These are phyloP conservation scores for Shinisaurus crocodilurus DNA, from an alignment of 2,113 vertebrate genomes.

Conservation along the genomic window DNA sequence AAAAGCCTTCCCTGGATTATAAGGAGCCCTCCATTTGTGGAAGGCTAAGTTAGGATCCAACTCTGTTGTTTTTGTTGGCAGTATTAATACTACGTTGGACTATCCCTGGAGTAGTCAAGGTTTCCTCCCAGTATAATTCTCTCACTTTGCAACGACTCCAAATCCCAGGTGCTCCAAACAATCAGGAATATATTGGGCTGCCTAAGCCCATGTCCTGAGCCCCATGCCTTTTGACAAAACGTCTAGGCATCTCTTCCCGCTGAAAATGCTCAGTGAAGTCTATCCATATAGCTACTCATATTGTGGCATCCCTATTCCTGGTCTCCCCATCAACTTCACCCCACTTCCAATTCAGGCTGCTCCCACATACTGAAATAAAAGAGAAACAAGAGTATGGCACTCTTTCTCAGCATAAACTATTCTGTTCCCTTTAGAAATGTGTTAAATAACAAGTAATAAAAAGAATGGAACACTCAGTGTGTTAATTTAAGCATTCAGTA, in stretches of 20 bases:
- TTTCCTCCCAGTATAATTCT: background rate
- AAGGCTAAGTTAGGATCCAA: too few relatives aligned
- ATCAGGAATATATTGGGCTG: background rate
- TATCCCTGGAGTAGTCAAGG: too few relatives aligned
- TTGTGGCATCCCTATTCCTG: background rate
- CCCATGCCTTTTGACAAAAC: background rate
- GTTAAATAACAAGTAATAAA: background rate
- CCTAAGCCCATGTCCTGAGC: background rate
- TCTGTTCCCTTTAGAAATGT: background rate
- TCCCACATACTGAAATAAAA: background rate
- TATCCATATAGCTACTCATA: background rate
- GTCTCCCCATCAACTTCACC: background rate
- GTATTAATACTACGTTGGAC: background rate
- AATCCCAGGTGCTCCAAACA: background rate
- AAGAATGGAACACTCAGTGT: fast-evolving
- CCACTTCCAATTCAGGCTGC: background rate
- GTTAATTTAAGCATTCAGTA: background rate
- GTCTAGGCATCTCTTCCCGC: too few relatives aligned
- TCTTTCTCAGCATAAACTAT: background rate
- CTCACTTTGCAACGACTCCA: background rate
- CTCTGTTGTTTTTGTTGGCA: background rate
- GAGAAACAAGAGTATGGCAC: background rate
- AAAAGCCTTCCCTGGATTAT: background rate
- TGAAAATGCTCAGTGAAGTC: background rate
- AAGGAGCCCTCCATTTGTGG: too few relatives aligned